These are phyloP conservation scores for Limnephilus auricula DNA, from an alignment of 2,888 invertebrate genomes.

Conservation along the genomic window DNA sequence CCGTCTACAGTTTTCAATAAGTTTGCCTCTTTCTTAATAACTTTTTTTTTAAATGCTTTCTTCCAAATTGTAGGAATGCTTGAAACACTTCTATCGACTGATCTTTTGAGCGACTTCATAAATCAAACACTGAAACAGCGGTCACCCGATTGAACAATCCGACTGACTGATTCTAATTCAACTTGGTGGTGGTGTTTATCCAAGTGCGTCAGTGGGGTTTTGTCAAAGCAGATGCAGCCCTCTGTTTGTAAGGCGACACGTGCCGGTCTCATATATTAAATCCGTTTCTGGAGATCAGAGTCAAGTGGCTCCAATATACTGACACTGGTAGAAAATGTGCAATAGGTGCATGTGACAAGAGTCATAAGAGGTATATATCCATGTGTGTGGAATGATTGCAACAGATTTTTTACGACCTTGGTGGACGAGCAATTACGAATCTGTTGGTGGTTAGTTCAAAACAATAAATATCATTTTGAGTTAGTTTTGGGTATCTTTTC, in stretches of 20 bases:
- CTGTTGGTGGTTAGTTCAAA: too few species aligned
- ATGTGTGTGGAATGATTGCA: not conserved
- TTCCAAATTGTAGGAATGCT: too few species aligned
- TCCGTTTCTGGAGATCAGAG: constrained; percentile 17
- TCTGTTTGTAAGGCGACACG: constrained; percentile 9
- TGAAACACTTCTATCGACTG: too few species aligned
- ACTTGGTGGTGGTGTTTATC: not conserved
- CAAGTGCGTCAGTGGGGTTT: not conserved
- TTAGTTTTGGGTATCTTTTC: too few species aligned
- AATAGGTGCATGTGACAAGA: not conserved
- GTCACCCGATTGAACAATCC: not conserved
- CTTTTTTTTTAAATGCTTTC: not conserved
- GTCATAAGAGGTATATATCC: not conserved
- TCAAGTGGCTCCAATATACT: not conserved
- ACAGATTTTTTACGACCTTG: not conserved
- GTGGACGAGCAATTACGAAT: too few species aligned
- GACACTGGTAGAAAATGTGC: not conserved
- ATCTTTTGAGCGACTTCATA: not conserved
- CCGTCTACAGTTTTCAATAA: too few species aligned
- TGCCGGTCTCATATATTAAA: constrained; percentile 12
- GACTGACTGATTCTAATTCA: not conserved
- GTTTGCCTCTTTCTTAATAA: too few species aligned
- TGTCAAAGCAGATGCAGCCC: not conserved
- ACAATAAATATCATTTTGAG: too few species aligned
- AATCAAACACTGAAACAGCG: not conserved